Conservation (phyloP, 2,888 invertebrate species). For the Rhagophthalmus giganteus region DNA sequence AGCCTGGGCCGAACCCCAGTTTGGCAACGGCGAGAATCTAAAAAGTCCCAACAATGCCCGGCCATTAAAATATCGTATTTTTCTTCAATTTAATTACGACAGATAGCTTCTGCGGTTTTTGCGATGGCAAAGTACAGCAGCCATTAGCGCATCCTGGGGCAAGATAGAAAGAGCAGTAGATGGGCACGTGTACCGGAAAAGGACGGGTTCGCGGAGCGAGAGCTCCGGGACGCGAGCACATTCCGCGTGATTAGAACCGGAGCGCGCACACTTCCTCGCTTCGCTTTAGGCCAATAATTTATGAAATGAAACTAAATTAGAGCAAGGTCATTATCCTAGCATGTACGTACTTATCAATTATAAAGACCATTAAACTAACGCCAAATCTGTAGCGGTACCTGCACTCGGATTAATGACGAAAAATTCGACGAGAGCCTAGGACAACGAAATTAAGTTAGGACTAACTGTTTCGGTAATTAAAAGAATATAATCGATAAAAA, state of each 20-base stretch:
- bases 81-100: conserved; percentile 29
- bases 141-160: conserved; percentile 38
- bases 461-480: no score
- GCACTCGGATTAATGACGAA: not conserved
- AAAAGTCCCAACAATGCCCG: no score
- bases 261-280: conserved; percentile 46
- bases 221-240: conserved; percentile 34
- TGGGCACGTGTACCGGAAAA: conserved; percentile 42
- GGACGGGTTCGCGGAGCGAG: conserved; percentile 36
- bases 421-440: not conserved
- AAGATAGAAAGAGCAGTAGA: conserved; percentile 30
- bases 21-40: no score
- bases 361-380: conserved; percentile 14
- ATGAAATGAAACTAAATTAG: conserved; percentile 46
- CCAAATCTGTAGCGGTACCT: conserved; percentile 12
- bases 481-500: no score
- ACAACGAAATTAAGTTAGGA: not conserved
- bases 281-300: conserved; percentile 39
- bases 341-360: conserved; percentile 23
- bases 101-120: conserved; percentile 34
- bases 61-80: not conserved
- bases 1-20: no score
- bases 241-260: conserved; percentile 46
- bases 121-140: conserved; percentile 31
- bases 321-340: conserved; percentile 50